A percentile compares a stretch with the other conserved stretches of the same genome.
Evolutionary conservation across 1,140 invertebrate species (phyloP).

Genomic region (Drosophila bocki): DNA sequence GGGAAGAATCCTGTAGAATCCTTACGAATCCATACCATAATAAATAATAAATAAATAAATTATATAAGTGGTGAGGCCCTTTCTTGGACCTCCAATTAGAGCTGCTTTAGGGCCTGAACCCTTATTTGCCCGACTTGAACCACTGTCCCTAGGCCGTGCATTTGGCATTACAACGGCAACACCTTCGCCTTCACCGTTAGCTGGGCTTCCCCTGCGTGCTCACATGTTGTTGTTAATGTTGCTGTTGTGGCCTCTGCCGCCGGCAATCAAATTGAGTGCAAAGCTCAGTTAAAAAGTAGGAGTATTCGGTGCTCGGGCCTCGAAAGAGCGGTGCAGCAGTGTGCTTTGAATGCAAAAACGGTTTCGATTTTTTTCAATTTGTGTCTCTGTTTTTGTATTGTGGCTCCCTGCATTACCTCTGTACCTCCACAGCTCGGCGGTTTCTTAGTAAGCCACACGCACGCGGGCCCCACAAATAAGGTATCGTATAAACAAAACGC

Average conservation of each 20-base stretch:
- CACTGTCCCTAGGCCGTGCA: constrained; percentile 50
- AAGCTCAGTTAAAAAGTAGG: constrained; percentile 61
- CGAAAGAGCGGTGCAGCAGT: constrained; percentile 38
- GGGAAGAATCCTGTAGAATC: too few relatives aligned
- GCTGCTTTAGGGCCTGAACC: not conserved
- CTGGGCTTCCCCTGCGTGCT: constrained; percentile 18
- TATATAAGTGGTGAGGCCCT: too few relatives aligned
- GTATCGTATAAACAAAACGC: constrained; percentile 65
- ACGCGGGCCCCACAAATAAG: constrained; percentile 30
- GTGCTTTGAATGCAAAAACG: constrained; percentile 79
- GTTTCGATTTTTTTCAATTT: constrained; percentile 55
- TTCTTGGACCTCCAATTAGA: too few relatives aligned
- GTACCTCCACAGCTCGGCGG: constrained; percentile 14
- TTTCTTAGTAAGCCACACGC: constrained; percentile 52
- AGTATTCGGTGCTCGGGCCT: constrained; percentile 30
- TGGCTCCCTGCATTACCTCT: constrained; percentile 71
- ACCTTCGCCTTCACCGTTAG: constrained; percentile 48
- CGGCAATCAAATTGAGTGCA: constrained; percentile 73
- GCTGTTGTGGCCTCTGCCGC: constrained; percentile 2
- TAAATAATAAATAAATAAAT: too few relatives aligned
- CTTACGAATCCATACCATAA: too few relatives aligned
- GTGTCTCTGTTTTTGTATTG: constrained; percentile 55
- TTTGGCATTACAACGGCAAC: too few relatives aligned
- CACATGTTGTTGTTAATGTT: constrained; percentile 21
- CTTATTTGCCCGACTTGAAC: not conserved